Evolutionary conservation across 2,113 vertebrate species (phyloP).

Genomic region (Antigone vipio): DNA sequence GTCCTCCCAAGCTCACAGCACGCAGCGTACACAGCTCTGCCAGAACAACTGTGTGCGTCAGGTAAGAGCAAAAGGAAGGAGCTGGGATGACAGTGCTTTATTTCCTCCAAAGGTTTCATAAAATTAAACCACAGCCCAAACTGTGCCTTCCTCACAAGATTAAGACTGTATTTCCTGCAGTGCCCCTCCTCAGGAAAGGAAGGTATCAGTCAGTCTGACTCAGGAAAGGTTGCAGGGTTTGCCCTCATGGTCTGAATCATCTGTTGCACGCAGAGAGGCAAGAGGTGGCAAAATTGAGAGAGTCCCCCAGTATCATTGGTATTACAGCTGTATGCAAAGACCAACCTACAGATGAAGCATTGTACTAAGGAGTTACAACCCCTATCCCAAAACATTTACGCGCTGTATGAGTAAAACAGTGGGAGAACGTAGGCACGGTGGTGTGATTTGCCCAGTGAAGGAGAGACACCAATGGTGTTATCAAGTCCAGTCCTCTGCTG

Average conservation of each 20-base stretch:
- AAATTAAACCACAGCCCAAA: not conserved
- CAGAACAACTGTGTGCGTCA: not conserved
- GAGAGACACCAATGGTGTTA: not conserved
- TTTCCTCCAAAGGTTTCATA: not conserved
- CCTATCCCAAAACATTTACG: not conserved
- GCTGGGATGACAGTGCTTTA: not conserved
- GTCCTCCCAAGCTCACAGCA: not conserved
- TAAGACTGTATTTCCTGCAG: not conserved
- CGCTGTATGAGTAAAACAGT: not conserved
- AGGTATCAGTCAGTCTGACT: not conserved
- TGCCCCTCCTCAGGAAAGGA: not conserved
- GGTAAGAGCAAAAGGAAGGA: not conserved
- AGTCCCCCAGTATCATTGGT: not conserved
- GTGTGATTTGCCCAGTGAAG: accelerated
- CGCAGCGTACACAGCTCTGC: not conserved
- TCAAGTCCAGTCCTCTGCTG: not conserved
- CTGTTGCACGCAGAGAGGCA: not conserved
- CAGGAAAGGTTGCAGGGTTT: not conserved
- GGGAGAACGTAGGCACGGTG: not conserved
- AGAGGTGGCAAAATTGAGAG: not conserved
- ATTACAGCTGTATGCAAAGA: not conserved
- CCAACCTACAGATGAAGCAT: not conserved
- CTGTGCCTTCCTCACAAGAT: not conserved
- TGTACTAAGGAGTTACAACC: accelerated
- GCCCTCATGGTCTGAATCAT: not conserved